phyloP scores from a whole-genome alignment of 2,113 vertebrate species.

The Gorsachius goisagi region DNA sequence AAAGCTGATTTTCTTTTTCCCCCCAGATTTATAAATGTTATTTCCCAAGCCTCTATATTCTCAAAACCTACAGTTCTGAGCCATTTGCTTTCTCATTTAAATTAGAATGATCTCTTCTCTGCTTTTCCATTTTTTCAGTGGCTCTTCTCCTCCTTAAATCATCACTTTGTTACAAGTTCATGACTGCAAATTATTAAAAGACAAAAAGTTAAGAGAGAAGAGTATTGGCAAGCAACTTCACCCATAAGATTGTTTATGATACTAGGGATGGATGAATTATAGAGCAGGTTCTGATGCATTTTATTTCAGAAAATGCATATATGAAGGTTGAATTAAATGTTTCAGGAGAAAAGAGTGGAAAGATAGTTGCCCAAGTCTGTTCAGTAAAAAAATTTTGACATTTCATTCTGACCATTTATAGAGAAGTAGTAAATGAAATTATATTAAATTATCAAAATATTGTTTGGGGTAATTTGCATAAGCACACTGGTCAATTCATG shows the following conservation, averaged over 20 bases:
- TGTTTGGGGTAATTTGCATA: background rate
- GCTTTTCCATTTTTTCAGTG: background rate
- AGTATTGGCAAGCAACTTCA: background rate
- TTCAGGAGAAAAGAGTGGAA: background rate
- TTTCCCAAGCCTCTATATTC: background rate
- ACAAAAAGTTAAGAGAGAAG: background rate
- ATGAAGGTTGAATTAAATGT: background rate
- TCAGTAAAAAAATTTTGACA: background rate
- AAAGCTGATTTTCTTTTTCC: background rate
- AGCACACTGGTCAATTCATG: background rate
- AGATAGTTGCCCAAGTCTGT: background rate
- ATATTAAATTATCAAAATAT: background rate
- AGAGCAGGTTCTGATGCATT: background rate
- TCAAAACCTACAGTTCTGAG: background rate
- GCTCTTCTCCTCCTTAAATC: background rate
- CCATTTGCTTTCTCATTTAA: background rate
- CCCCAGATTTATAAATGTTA: background rate
- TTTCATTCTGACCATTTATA: background rate
- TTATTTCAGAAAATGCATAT: background rate
- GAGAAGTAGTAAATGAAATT: background rate
- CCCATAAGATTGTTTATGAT: background rate
- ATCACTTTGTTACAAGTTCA: background rate
- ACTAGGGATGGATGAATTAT: background rate
- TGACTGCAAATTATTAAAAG: background rate
- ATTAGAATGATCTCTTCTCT: background rate